Evolutionary conservation across 1,140 invertebrate species (phyloP), one percentile per base, ranked within the genome.

Genomic region (Pseudobourletiella spinata): DNA sequence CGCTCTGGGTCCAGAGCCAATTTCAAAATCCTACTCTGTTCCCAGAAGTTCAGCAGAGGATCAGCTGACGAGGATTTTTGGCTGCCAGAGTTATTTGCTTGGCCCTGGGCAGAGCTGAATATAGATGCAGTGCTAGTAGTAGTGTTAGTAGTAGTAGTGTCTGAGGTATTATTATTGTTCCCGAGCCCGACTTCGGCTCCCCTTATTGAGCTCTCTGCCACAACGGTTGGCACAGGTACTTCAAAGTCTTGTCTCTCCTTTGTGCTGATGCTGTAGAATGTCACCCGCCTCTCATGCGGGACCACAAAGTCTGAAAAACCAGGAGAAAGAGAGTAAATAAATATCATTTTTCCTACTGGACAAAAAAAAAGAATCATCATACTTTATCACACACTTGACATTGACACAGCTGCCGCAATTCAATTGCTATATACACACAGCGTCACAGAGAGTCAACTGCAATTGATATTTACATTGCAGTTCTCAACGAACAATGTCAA

Each of bases 261-360:
- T 43, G 39, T 25, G 55, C 39, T 18, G 16, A 16, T n/a, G 22
- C 35, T 44, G 16, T 28, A 25, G 3, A 57, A n/a, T 42, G n/a
- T 57, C 14, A 57, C 25, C 4, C 42, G 14, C 24, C 20, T 42
- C 56, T 18, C 56, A 42, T 57, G 56, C 24, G 56, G n/a, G 26
- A 57, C 39, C 25, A 42, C 56, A 35, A 57, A 28, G 29, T 57
- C 56, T 57, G 46, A 44, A 39, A 39, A 39, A 39, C n/a, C 32
- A 39, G 8, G 32, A 39, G 32, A 39, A 8, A 39, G 32, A 39
- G 32, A 8, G 32, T 39, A 11, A 8, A n/a, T 39, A n/a, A 39
- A 39, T n/a, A 39, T 11, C n/a, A 39, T 11, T 8, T 39, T n/a
- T n/a, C n/a, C n/a, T n/a, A n/a, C n/a, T n/a, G n/a, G n/a, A n/a